phyloP scores from a whole-genome alignment of 2,888 invertebrate genomes.

The Spilosoma lubricipeda region DNA sequence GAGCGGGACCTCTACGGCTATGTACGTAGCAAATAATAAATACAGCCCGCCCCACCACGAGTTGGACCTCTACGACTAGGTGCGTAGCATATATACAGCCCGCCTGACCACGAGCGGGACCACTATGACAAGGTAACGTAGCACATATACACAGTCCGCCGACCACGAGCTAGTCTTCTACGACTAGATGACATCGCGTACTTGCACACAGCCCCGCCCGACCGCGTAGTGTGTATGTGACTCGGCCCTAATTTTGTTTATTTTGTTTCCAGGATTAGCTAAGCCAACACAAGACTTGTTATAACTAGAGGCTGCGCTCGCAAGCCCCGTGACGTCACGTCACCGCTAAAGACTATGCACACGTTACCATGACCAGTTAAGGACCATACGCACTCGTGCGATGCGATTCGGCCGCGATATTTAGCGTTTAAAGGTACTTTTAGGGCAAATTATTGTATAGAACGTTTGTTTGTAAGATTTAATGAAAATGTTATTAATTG shows the following conservation, averaged over 20 bases:
- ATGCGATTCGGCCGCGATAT: constrained; percentile 15
- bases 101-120: neutral
- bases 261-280: constrained; percentile 36
- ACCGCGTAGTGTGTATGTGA: too few species aligned
- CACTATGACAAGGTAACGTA: neutral
- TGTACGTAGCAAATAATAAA: neutral
- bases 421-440: constrained; percentile 13
- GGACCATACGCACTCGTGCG: constrained; percentile 19
- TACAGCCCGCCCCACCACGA: too few species aligned
- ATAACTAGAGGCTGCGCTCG: constrained; percentile 36
- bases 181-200: neutral
- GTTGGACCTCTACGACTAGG: too few species aligned
- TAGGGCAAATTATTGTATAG: constrained; percentile 21
- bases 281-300: constrained; percentile 51
- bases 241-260: neutral
- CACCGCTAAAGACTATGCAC: constrained; percentile 26
- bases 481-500: constrained; percentile 13
- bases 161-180: neutral
- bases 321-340: constrained; percentile 31
- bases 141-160: neutral
- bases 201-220: too few species aligned
- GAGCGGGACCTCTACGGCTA: neutral
- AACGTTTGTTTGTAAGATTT: constrained; percentile 16
- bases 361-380: constrained; percentile 39
- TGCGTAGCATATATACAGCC: too few species aligned